phyloP scores from a whole-genome alignment of 2,888 invertebrate species.

The Eilema depressum region DNA sequence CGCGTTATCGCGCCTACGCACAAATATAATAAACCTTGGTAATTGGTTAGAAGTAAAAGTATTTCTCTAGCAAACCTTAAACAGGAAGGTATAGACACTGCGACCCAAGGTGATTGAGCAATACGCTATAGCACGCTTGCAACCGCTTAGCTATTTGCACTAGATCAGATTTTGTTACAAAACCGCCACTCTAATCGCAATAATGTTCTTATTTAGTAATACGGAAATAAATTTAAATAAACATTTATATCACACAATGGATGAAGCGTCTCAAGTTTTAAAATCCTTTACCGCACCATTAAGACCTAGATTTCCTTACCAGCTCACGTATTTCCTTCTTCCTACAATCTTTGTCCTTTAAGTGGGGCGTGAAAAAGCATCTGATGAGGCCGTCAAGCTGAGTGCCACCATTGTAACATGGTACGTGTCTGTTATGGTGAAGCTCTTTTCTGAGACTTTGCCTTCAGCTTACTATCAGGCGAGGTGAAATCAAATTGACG shows the following conservation, averaged over 20 bases:
- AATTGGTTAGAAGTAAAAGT: slow-evolving; percentile 34
- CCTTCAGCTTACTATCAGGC: too few species aligned
- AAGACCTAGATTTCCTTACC: too few species aligned
- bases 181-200: slow-evolving; percentile 48
- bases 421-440: too few species aligned
- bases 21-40: slow-evolving; percentile 18
- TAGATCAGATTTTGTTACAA: slow-evolving; percentile 54
- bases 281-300: too few species aligned
- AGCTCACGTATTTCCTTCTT: too few species aligned
- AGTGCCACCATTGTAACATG: too few species aligned
- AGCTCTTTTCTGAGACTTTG: too few species aligned
- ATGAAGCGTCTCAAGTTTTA: background rate
- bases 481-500: too few species aligned
- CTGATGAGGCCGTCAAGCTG: too few species aligned
- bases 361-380: too few species aligned
- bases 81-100: slow-evolving; percentile 43
- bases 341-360: too few species aligned
- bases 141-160: slow-evolving; percentile 50
- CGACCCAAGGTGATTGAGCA: slow-evolving; percentile 41
- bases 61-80: slow-evolving; percentile 35
- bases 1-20: background rate
- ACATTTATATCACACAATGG: background rate
- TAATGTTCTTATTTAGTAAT: slow-evolving; percentile 57
- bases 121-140: slow-evolving; percentile 51
- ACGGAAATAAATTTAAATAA: slow-evolving; percentile 21